Percentiles rank a stretch among this genome's conserved stretches.
phyloP scores from a whole-genome alignment of 2,797 vertebrate genomes.

The Channa striata region DNA sequence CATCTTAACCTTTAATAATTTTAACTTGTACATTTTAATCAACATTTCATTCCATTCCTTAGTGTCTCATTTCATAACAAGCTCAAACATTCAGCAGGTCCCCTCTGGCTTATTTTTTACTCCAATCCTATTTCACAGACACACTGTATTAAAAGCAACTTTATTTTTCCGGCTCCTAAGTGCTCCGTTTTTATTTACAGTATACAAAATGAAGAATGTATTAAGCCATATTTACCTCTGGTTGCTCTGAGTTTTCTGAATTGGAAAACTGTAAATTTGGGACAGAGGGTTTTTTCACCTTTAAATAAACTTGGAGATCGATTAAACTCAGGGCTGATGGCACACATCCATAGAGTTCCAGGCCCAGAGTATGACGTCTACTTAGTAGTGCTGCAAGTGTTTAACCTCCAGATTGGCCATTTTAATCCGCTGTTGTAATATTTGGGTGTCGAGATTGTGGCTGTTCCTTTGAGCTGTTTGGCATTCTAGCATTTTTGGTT shows the following conservation, averaged over 20 bases:
- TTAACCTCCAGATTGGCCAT: slow-evolving; percentile 60
- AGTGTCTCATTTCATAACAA: slow-evolving; percentile 36
- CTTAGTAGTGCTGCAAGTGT: slow-evolving; percentile 38
- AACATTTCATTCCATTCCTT: slow-evolving; percentile 58
- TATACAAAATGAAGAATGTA: slow-evolving; percentile 37
- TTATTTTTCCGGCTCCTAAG: slow-evolving; percentile 42
- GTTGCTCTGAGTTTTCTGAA: slow-evolving; percentile 66
- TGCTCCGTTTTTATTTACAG: slow-evolving; percentile 50
- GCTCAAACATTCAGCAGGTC: slow-evolving; percentile 43
- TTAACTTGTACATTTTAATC: slow-evolving; percentile 46
- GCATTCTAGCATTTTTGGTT: slow-evolving; percentile 7
- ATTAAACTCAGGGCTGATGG: slow-evolving; percentile 49
- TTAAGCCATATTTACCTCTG: slow-evolving; percentile 65
- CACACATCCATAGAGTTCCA: slow-evolving; percentile 63
- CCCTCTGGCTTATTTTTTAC: slow-evolving; percentile 62
- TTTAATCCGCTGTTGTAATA: slow-evolving; percentile 52
- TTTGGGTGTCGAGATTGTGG: slow-evolving; percentile 36
- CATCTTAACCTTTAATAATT: slow-evolving; percentile 55
- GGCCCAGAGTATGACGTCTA: slow-evolving; percentile 30
- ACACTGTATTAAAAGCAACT: slow-evolving; percentile 46
- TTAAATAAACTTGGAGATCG: slow-evolving; percentile 60
- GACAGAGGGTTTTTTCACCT: slow-evolving; percentile 51
- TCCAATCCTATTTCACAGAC: slow-evolving; percentile 67
- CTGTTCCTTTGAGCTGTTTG: slow-evolving; percentile 27
- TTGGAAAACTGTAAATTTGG: slow-evolving; percentile 65